Evolutionary conservation across 2,113 vertebrate species (phyloP).

Genomic region (Tricholaema leucomelas): DNA sequence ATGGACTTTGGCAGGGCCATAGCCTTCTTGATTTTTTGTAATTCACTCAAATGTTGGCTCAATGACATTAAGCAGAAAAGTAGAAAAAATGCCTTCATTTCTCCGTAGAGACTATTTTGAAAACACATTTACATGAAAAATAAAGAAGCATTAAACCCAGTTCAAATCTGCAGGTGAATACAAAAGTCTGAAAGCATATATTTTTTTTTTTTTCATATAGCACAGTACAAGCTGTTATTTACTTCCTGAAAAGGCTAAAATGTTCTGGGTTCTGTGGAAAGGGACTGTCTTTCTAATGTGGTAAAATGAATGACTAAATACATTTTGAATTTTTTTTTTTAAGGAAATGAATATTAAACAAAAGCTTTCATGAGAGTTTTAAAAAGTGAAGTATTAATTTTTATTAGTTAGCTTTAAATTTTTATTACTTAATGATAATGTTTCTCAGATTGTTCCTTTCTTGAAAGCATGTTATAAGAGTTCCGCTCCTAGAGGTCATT

Average conservation of each 20-base stretch:
- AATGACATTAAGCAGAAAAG: conserved; percentile 71
- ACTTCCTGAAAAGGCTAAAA: conserved; percentile 29
- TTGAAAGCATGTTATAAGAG: not conserved
- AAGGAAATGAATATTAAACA: no score
- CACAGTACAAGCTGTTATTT: conserved; percentile 54
- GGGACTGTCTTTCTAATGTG: not conserved
- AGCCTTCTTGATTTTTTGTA: conserved; percentile 68
- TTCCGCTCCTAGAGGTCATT: not conserved
- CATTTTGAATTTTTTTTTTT: no score
- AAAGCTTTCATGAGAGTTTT: not conserved
- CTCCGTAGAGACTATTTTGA: conserved; percentile 68
- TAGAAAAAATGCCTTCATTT: conserved; percentile 51
- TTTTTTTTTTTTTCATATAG: conserved; percentile 67
- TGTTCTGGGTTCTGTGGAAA: not conserved
- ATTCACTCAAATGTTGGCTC: conserved; percentile 64
- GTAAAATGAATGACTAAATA: conserved; percentile 12
- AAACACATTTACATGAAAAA: conserved; percentile 71
- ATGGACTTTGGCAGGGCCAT: conserved; percentile 39
- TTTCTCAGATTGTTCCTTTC: not conserved
- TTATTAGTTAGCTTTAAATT: conserved; percentile 10
- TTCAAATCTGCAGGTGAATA: conserved; percentile 60
- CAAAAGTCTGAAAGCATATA: conserved; percentile 58
- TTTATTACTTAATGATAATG: not conserved
- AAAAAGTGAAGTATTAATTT: not conserved
- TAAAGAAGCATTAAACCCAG: conserved; percentile 61